Conservation (phyloP, 2,797 vertebrate species). For the Gymnoscopelus microlampas region DNA sequence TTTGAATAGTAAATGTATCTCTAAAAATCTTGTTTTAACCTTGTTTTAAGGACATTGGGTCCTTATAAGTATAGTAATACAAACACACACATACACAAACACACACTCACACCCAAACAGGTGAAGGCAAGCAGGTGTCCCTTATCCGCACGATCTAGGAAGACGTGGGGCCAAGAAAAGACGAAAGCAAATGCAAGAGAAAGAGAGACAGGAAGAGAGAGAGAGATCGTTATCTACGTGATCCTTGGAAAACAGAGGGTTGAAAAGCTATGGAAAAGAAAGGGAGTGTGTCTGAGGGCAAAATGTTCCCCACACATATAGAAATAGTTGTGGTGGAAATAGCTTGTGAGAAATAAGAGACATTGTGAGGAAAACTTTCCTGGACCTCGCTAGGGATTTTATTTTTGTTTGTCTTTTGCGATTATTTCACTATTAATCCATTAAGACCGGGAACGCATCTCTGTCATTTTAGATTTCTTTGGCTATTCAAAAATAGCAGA, state of each 20-base stretch:
- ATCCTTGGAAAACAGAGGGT: slow-evolving; percentile 23
- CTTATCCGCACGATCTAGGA: slow-evolving; percentile 61
- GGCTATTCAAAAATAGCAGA: too few relatives aligned
- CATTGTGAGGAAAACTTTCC: too few relatives aligned
- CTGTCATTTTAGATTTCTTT: too few relatives aligned
- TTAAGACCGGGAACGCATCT: too few relatives aligned
- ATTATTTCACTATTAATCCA: too few relatives aligned
- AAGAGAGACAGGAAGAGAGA: slow-evolving; percentile 43
- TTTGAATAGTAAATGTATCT: too few relatives aligned
- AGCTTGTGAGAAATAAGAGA: not conserved
- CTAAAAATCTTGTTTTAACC: too few relatives aligned
- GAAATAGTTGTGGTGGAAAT: not conserved
- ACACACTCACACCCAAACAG: slow-evolving; percentile 34
- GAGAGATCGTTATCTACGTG: not conserved
- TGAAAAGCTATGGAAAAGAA: slow-evolving; percentile 6
- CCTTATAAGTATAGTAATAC: not conserved
- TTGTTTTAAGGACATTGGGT: too few relatives aligned
- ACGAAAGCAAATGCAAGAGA: not conserved
- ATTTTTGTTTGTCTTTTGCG: too few relatives aligned
- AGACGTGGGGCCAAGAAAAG: slow-evolving; percentile 25
- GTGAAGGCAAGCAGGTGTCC: slow-evolving; percentile 62
- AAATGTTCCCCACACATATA: too few relatives aligned
- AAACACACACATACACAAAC: not conserved
- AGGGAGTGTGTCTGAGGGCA: not conserved
- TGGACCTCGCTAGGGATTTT: too few relatives aligned